A percentile compares a stretch with the other conserved stretches of the same genome.
Evolutionary conservation across 1,140 invertebrate genomes (phyloP).

Genomic region (Leptinotarsa undecemlineata): DNA sequence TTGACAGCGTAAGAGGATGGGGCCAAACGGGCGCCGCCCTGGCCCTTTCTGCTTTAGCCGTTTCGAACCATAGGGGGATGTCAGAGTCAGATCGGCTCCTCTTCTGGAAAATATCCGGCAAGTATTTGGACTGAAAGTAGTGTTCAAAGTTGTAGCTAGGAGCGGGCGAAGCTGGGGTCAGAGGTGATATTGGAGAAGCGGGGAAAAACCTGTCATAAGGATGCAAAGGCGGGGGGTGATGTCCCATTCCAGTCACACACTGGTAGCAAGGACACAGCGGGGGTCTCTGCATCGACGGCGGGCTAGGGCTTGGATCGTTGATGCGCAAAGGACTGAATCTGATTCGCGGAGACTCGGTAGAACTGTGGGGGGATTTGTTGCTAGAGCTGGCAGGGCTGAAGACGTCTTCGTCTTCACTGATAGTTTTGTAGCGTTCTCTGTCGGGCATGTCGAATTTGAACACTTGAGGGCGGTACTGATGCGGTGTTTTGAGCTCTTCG

Average conservation of each 20-base stretch:
- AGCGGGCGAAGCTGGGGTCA: constrained; percentile 62
- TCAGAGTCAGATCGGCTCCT: constrained; percentile 78
- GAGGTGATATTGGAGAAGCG: constrained; percentile 64
- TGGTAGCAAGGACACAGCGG: constrained; percentile 59
- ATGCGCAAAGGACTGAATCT: constrained; percentile 64
- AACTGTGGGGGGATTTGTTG: constrained; percentile 60
- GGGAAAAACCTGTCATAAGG: constrained; percentile 63
- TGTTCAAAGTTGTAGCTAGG: constrained; percentile 68
- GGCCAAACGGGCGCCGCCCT: constrained; percentile 41
- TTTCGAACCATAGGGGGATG: constrained; percentile 61
- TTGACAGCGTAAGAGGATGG: constrained; percentile 54
- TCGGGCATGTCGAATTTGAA: constrained; percentile 61
- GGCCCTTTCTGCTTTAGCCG: constrained; percentile 52
- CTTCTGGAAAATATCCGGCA: constrained; percentile 68
- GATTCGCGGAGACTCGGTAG: constrained; percentile 62
- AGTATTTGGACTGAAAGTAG: constrained; percentile 74
- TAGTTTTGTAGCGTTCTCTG: constrained; percentile 54
- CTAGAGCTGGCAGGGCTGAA: constrained; percentile 62
- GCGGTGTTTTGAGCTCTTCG: constrained; percentile 43
- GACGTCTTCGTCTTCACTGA: constrained; percentile 63
- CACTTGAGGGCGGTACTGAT: constrained; percentile 55
- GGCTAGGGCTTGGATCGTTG: constrained; percentile 56
- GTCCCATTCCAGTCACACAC: constrained; percentile 56
- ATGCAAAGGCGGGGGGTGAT: constrained; percentile 56
- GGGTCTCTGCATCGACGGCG: constrained; percentile 51